Evolutionary conservation across 2,113 vertebrate species (phyloP).

Genomic region (Benitochromis conjunctus): DNA sequence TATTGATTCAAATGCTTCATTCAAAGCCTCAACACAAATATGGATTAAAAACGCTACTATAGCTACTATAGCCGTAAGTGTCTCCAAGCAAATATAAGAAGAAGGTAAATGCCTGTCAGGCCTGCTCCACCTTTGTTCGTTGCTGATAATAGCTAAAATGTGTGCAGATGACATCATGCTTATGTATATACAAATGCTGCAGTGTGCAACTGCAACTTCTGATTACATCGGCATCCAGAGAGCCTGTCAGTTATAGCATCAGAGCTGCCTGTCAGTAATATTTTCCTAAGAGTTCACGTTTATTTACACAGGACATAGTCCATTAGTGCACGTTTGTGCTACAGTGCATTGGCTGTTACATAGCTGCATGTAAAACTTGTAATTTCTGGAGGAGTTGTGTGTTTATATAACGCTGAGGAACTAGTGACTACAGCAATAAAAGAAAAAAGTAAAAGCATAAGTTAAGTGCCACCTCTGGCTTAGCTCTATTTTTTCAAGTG

Average conservation of each 20-base stretch:
- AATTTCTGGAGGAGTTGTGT: slow-evolving; percentile 15
- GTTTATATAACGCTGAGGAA: slow-evolving; percentile 8
- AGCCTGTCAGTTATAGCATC: slow-evolving; percentile 30
- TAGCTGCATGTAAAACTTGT: slow-evolving; percentile 16
- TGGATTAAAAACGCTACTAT: not conserved
- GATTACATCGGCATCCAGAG: slow-evolving; percentile 16
- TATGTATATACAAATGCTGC: not conserved
- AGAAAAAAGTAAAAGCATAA: slow-evolving; percentile 1
- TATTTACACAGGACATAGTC: slow-evolving; percentile 42
- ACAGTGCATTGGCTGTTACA: slow-evolving; percentile 33
- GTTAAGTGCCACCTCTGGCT: slow-evolving; percentile 32
- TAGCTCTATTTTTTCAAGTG: not conserved
- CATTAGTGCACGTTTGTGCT: slow-evolving; percentile 33
- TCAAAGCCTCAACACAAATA: not conserved
- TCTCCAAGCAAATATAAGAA: not conserved
- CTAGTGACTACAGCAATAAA: slow-evolving; percentile 24
- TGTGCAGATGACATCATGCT: slow-evolving; percentile 12
- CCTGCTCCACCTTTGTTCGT: not conserved
- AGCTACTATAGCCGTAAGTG: not conserved
- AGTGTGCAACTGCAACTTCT: not conserved
- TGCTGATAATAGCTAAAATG: not conserved
- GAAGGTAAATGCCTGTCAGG: not conserved
- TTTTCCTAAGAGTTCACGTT: slow-evolving; percentile 46
- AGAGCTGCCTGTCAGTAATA: slow-evolving; percentile 35
- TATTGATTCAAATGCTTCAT: not conserved